phyloP scores from a whole-genome alignment of 2,888 invertebrate species.

The Mesochorus sp. region DNA sequence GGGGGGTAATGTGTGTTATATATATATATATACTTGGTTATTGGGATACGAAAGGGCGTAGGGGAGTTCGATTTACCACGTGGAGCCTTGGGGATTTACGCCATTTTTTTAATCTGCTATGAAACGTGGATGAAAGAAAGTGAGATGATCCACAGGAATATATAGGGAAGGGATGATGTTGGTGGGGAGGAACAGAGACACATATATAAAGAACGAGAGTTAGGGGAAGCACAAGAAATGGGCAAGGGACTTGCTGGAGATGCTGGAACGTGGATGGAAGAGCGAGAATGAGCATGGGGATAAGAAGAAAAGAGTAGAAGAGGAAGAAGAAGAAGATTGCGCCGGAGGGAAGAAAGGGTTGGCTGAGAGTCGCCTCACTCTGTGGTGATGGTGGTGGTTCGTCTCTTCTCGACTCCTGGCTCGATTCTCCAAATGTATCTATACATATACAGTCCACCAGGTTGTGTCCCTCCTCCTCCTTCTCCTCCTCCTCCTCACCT shows the following conservation, averaged over 20 bases:
- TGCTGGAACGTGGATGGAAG: slow-evolving; percentile 18
- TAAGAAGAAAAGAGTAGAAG: slow-evolving; percentile 19
- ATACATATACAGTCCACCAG: slow-evolving; percentile 32
- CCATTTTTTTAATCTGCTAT: neutral
- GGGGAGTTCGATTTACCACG: too few species aligned
- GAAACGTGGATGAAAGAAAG: slow-evolving; percentile 31
- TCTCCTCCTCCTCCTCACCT: slow-evolving; percentile 58
- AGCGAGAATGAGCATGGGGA: slow-evolving; percentile 5
- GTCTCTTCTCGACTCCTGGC: slow-evolving; percentile 35
- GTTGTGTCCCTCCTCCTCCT: slow-evolving; percentile 58
- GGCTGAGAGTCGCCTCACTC: slow-evolving; percentile 23
- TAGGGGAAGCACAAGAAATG: slow-evolving; percentile 8
- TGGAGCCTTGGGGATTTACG: too few species aligned
- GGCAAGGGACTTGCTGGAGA: slow-evolving; percentile 31
- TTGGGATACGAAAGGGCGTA: too few species aligned
- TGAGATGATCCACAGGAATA: slow-evolving; percentile 46
- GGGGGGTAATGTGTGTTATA: too few species aligned
- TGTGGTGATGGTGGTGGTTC: slow-evolving; percentile 35
- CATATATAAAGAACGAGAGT: slow-evolving; percentile 16
- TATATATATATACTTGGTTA: too few species aligned
- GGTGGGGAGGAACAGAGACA: slow-evolving; percentile 39
- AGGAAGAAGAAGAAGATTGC: slow-evolving; percentile 35
- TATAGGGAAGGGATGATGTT: slow-evolving; percentile 38
- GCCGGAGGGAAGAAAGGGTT: slow-evolving; percentile 36
- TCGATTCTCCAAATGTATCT: slow-evolving; percentile 35